Evolutionary conservation across 2,797 vertebrate species (phyloP), one percentile per base, ranked within the genome.

Genomic region (Microctenopoma stevenorrisi): DNA sequence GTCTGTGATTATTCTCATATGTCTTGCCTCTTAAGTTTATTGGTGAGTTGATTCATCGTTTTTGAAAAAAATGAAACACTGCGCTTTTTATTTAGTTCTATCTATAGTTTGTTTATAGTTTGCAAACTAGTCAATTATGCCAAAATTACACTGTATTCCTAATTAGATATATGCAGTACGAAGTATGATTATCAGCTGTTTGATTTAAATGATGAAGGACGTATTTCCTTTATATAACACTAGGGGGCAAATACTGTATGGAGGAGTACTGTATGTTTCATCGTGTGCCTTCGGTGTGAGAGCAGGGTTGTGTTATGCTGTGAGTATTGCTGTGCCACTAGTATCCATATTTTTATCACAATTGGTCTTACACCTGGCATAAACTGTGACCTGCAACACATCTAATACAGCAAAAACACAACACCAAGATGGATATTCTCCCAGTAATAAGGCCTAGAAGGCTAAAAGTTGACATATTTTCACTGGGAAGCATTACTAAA

Each of bases 201-300:
- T 51, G 42, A 35, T 16, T n/a, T 16, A 30, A 7, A 12, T 4
- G 5, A 33, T 53, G 28, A 60, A 49, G 26, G 11, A 18, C 9
- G 4, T 50, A 7, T 1, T 72, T 15, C 25, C 42, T 63, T 4
- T 22, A 48, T 55, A 37, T 28, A 49, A 57, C 79, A 74, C 64
- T 64, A 74, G 71, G 50, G 47, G 75, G 74, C 71, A 52, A 42
- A n/a, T n/a, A 5, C 16, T n/a, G 43, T n/a, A 15, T 13, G 47
- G 12, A 37, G 22, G 16, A 55, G 1, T 16, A 4, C 40, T 40
- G n/a, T 47, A 8, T 18, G 2, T 47, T 18, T 47, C 8, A 3
- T n/a, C 9, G n/a, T 9, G 44, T 10, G n/a, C 4, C 1, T 16
- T 6, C 1, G 16, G 2, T 3, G 7, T 18, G 4, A 18, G 7